Percentiles rank a stretch among this genome's conserved stretches.
phyloP scores from a whole-genome alignment of 2,888 invertebrate genomes.

The Ctenicera cuprea region DNA sequence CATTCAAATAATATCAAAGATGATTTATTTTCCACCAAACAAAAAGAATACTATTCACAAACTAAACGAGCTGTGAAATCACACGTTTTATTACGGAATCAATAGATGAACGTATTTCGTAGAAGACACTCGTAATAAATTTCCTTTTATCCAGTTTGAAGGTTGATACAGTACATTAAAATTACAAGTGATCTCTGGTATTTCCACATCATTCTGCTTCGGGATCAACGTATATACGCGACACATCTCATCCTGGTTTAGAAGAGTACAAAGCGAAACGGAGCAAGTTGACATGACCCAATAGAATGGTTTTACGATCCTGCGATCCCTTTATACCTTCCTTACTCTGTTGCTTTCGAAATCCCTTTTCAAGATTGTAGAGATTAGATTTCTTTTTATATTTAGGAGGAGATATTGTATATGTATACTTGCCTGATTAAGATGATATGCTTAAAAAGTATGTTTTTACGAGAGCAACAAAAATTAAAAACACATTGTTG shows the following conservation, averaged over 20 bases:
- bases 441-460: not conserved
- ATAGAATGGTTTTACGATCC: constrained; percentile 34
- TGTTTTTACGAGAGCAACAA: not conserved
- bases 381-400: constrained; percentile 22
- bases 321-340: constrained; percentile 32
- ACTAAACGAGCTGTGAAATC: not conserved
- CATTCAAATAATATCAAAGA: too few species aligned
- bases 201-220: constrained; percentile 29
- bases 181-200: constrained; percentile 35
- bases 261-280: constrained; percentile 30
- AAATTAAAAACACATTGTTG: too few species aligned
- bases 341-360: constrained; percentile 32
- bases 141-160: constrained; percentile 28
- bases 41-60: too few species aligned
- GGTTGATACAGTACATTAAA: constrained; percentile 32
- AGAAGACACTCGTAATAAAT: constrained; percentile 2
- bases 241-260: constrained; percentile 30
- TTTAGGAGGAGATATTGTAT: not conserved
- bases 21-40: not conserved
- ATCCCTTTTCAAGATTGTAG: constrained; percentile 27
- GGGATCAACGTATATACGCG: constrained; percentile 26
- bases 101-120: constrained; percentile 15
- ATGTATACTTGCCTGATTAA: constrained; percentile 5
- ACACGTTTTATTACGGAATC: not conserved
- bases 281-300: constrained; percentile 31